These are phyloP conservation scores for Mamestra configurata DNA, from an alignment of 1,140 invertebrate species.

Conservation along the genomic window DNA sequence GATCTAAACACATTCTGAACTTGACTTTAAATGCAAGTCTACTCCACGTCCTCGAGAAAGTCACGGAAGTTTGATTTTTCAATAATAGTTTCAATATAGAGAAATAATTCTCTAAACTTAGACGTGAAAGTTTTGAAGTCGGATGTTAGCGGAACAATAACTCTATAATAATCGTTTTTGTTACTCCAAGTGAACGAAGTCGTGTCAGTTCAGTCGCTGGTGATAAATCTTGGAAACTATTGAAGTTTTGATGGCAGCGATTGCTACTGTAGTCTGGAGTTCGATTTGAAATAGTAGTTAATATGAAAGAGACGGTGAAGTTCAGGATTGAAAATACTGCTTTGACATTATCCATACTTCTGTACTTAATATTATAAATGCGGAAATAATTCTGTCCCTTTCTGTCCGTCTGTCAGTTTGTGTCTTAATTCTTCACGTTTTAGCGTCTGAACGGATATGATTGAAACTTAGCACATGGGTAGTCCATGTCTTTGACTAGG, in stretches of 20 bases:
- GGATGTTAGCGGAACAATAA: slow-evolving; percentile 47
- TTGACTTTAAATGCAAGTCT: slow-evolving; percentile 20
- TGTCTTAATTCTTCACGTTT: no score
- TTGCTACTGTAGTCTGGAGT: background rate
- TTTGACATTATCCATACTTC: no score
- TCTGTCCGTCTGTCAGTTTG: no score
- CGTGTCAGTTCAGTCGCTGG: slow-evolving; percentile 18
- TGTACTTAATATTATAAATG: no score
- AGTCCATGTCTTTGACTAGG: no score
- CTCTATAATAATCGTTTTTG: slow-evolving; percentile 43
- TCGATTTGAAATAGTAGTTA: slow-evolving; percentile 5
- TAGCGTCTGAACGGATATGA: no score
- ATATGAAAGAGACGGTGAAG: background rate
- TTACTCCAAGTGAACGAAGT: slow-evolving; percentile 20
- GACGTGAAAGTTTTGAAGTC: slow-evolving; percentile 29
- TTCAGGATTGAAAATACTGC: background rate
- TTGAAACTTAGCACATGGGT: no score
- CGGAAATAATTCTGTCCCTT: no score
- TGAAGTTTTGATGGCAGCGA: slow-evolving; percentile 25
- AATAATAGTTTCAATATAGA: slow-evolving; percentile 56
- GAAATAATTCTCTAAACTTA: slow-evolving; percentile 57
- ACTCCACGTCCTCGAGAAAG: slow-evolving; percentile 6
- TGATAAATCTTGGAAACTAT: slow-evolving; percentile 34
- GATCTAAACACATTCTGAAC: slow-evolving; percentile 1
- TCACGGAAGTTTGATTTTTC: slow-evolving; percentile 53